These are phyloP conservation scores for Eonycteris spelaea DNA, from an alignment of 2,113 vertebrate species.

Conservation along the genomic window DNA sequence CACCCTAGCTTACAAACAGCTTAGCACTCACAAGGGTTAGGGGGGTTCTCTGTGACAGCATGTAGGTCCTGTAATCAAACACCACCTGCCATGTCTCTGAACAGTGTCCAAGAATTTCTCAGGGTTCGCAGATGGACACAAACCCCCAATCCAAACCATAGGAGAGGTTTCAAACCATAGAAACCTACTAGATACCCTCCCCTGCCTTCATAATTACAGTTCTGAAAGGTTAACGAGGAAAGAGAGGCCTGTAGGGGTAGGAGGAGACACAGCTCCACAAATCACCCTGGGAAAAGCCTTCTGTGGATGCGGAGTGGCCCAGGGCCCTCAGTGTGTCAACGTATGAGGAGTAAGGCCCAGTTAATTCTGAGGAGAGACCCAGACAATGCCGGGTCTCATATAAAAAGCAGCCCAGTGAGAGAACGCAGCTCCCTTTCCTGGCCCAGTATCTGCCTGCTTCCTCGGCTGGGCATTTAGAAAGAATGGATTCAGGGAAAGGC, in stretches of 20 bases:
- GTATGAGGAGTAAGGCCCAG: background rate
- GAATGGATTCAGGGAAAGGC: too few relatives aligned
- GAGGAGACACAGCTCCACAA: too few relatives aligned
- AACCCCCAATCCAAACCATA: background rate
- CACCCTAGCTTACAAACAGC: background rate
- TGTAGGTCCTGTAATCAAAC: background rate
- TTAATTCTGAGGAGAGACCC: background rate
- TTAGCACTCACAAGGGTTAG: background rate
- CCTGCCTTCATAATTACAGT: background rate
- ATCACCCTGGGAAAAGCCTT: background rate
- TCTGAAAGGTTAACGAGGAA: background rate
- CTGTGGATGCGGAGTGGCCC: background rate
- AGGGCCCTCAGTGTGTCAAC: background rate
- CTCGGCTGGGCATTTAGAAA: background rate
- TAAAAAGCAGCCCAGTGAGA: background rate
- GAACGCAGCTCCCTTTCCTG: background rate
- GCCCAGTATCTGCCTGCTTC: background rate
- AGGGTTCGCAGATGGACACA: background rate
- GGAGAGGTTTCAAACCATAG: background rate
- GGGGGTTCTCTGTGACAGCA: fast-evolving
- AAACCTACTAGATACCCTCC: background rate
- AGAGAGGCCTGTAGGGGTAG: background rate
- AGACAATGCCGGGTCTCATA: background rate
- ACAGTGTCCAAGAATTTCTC: background rate
- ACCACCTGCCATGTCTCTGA: background rate